A percentile compares a stretch with the other conserved stretches of the same genome.
phyloP scores from a whole-genome alignment of 92 coral and sea anemone species.

The Epizoanthus stellaris region DNA sequence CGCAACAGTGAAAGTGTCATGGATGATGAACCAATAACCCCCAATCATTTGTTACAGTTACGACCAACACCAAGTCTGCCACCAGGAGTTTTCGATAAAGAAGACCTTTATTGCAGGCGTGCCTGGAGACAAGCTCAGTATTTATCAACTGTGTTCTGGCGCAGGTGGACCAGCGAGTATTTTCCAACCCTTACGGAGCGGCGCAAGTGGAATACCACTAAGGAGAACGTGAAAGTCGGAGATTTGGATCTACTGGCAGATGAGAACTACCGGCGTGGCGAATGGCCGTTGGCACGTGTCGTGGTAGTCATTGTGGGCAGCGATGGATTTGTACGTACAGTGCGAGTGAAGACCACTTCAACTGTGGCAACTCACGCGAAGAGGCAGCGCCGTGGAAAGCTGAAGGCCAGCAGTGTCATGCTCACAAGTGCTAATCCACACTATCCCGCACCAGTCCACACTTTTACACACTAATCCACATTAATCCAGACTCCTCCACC shows the following conservation, averaged over 20 bases:
- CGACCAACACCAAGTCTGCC: constrained; percentile 63
- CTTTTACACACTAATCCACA: too few species aligned
- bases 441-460: too few species aligned
- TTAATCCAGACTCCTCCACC: too few species aligned
- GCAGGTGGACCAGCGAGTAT: constrained; percentile 52
- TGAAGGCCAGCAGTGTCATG: neutral
- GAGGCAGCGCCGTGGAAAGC: constrained; percentile 11
- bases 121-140: constrained; percentile 79
- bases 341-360: constrained; percentile 24
- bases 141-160: constrained; percentile 64
- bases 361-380: constrained; percentile 34
- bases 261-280: constrained; percentile 26
- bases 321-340: constrained; percentile 34
- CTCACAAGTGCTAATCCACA: too few species aligned
- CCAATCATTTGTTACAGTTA: constrained; percentile 67
- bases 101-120: constrained; percentile 49
- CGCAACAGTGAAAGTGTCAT: constrained; percentile 54
- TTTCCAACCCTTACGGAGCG: constrained; percentile 21
- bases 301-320: constrained; percentile 8
- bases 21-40: constrained; percentile 57
- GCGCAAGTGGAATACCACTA: constrained; percentile 1
- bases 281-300: constrained; percentile 21
- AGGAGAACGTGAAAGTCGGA: constrained; percentile 11
- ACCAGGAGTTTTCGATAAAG: constrained; percentile 49
- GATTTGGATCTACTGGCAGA: constrained; percentile 23